These are phyloP conservation scores for Darwinula stevensoni DNA, from an alignment of 2,888 invertebrate genomes.

Conservation along the genomic window DNA sequence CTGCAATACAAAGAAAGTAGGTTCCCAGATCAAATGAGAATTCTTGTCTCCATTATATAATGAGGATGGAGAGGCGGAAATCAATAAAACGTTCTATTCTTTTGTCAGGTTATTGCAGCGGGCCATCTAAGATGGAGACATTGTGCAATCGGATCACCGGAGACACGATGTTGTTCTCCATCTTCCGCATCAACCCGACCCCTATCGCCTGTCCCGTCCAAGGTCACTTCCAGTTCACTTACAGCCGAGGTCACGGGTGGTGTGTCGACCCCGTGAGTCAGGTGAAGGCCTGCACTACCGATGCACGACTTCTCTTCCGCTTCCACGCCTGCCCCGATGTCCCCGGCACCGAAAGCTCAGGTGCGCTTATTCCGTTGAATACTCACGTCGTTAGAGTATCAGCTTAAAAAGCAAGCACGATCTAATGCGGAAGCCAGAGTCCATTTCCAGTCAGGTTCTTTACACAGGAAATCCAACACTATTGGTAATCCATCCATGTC, in stretches of 20 bases:
- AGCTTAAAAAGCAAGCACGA: no score
- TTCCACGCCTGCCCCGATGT: constrained; percentile 85
- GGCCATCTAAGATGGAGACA: constrained; percentile 38
- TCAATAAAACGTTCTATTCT: no score
- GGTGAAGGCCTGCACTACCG: constrained; percentile 77
- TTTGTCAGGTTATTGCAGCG: constrained; percentile 17
- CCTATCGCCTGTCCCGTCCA: constrained; percentile 68
- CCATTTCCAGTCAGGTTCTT: no score
- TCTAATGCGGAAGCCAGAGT: no score
- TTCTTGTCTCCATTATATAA: no score
- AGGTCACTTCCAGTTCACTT: constrained; percentile 73
- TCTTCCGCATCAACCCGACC: constrained; percentile 36
- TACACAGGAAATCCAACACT: no score
- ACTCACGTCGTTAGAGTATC: no score
- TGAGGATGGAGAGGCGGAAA: no score
- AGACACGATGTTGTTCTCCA: constrained; percentile 57
- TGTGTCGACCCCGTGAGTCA: constrained; percentile 66
- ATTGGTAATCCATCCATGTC: no score
- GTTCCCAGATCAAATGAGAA: no score
- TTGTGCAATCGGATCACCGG: constrained; percentile 63
- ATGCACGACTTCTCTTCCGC: constrained; percentile 56
- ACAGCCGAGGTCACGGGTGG: constrained; percentile 66
- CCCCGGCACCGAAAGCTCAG: constrained; percentile 61
- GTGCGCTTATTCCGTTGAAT: no score
- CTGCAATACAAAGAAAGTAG: constrained; percentile 93